Evolutionary conservation across 2,888 invertebrate genomes (phyloP), one percentile per base, ranked within the genome.

Genomic region (Drosophila sordidula): DNA sequence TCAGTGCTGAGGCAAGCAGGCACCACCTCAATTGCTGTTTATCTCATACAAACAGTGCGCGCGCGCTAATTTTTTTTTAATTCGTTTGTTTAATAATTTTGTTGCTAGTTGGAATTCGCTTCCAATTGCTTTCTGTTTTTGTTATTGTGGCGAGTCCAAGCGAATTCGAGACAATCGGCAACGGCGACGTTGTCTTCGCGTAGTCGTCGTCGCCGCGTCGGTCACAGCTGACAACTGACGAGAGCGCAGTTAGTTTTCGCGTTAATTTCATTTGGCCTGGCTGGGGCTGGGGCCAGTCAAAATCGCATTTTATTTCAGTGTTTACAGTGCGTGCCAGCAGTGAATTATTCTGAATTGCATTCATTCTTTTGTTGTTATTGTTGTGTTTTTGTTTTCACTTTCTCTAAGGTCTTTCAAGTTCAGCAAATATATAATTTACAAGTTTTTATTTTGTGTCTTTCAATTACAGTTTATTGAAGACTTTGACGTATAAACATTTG

Each of bases 381-480:
- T 4, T 18, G 0, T 5, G 12, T 3, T 25, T 22, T 56, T 6
- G 6, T 3, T 18, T 55, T 25, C 18, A 14, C 6, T 56, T 9
- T 14, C 3, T n/a, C 45, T 25, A 29, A 14, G 11, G 39, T 11
- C 18, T 41, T 22, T 18, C 3, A 22, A 22, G 6, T 26, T 11
- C 3, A 22, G 9, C 9, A 47, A 2, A n/a, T 26, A 16, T 4
- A 18, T 49, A 25, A 49, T 41, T 42, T n/a, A 36, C n/a, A 14
- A 36, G 14, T 25, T 46, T 50, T 34, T 51, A 42, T 49, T 67
- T 18, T 14, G 41, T 34, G 9, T 42, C 2, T 57, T 36, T 36
- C 14, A 29, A 25, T 68, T 63, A 18, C 67, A 81, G 82, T 68
- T 76, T 59, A 68, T 78, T 68, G 52, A 75, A 78, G 54, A 66